A percentile compares a stretch with the other conserved stretches of the same genome.
Evolutionary conservation across 2,113 vertebrate species (phyloP).

Genomic region (Caracal caracal): DNA sequence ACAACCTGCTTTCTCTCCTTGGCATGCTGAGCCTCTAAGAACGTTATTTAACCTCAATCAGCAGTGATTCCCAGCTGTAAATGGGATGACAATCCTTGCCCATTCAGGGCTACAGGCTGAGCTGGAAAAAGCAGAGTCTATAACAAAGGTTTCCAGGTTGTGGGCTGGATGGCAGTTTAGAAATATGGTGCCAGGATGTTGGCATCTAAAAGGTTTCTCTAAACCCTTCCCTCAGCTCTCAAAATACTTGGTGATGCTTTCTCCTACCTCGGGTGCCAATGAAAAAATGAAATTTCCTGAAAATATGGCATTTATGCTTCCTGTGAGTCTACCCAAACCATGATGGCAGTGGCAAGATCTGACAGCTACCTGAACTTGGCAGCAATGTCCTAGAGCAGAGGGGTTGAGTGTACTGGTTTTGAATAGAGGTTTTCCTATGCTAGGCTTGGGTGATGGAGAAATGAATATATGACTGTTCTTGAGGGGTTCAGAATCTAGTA

Average conservation of each 20-base stretch:
- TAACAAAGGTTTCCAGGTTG: not conserved
- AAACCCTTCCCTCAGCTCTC: not conserved
- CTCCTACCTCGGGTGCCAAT: not conserved
- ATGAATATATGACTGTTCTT: not conserved
- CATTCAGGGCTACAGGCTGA: not conserved
- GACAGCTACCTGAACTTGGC: not conserved
- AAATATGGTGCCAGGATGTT: not conserved
- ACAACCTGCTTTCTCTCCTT: slow-evolving; percentile 63
- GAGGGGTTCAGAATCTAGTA: not conserved
- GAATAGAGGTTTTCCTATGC: not conserved
- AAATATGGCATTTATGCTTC: not conserved
- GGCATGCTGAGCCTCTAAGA: slow-evolving; percentile 68
- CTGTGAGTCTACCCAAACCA: not conserved
- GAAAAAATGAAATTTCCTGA: not conserved
- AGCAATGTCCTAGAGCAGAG: not conserved
- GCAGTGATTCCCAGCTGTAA: slow-evolving; percentile 61
- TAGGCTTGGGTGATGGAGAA: not conserved
- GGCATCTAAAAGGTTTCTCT: not conserved
- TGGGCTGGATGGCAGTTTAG: not conserved
- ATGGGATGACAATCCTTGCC: slow-evolving; percentile 19
- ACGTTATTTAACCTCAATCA: slow-evolving; percentile 70
- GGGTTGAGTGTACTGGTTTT: not conserved
- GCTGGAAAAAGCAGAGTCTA: not conserved
- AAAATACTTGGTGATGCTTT: not conserved
- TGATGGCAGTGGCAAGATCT: not conserved